These are phyloP conservation scores for Machimus rusticus DNA, from an alignment of 2,888 invertebrate genomes.

Conservation along the genomic window DNA sequence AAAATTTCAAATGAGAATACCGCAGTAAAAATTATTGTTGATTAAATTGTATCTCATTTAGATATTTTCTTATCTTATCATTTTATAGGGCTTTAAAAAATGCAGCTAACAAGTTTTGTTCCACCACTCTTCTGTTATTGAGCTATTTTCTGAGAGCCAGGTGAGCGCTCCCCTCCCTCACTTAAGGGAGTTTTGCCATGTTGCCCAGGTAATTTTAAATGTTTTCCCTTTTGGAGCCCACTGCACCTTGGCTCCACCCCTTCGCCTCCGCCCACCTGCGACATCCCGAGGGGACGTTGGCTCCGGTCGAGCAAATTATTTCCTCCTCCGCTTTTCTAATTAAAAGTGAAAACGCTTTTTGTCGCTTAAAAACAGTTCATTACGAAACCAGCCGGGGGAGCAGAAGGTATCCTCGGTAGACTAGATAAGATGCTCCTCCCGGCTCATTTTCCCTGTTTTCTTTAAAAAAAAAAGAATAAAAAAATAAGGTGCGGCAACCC, in stretches of 20 bases:
- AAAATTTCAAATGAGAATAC: too few relatives aligned
- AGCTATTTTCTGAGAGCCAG: neutral
- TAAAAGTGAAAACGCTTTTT: neutral
- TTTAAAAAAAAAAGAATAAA: neutral
- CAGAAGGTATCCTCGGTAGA: neutral
- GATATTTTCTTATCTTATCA: too few relatives aligned
- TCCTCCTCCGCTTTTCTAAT: slow-evolving; percentile 10
- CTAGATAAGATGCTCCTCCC: neutral
- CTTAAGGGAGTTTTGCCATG: neutral
- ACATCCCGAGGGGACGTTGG: neutral
- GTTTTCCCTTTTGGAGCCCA: neutral
- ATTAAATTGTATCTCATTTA: too few relatives aligned
- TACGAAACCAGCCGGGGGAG: neutral
- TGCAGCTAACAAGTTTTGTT: too few relatives aligned
- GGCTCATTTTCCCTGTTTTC: neutral
- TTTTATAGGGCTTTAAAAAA: too few relatives aligned
- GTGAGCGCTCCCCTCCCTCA: neutral
- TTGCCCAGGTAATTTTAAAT: neutral
- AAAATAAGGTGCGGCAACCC: neutral
- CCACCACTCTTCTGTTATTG: neutral
- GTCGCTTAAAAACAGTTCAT: neutral
- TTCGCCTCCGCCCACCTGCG: neutral
- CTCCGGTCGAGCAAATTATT: neutral
- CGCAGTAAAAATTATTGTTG: too few relatives aligned
- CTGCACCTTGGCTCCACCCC: neutral